phyloP scores from a whole-genome alignment of 2,113 vertebrate genomes.

The Mormyrus lacerda region DNA sequence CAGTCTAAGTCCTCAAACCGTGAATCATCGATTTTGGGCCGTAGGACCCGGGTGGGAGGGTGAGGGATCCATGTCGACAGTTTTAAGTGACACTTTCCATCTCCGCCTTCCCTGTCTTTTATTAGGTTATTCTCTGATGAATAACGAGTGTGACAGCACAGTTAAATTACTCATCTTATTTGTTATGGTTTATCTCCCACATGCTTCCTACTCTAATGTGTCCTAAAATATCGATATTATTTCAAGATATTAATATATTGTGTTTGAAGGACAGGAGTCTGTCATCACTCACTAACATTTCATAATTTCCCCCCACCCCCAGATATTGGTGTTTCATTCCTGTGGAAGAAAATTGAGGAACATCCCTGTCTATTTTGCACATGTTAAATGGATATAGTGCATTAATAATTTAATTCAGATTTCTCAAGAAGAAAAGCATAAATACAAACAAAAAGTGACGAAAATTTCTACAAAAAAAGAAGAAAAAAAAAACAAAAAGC shows the following conservation, averaged over 20 bases:
- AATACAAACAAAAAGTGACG: slow-evolving; percentile 39
- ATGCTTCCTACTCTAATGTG: neutral
- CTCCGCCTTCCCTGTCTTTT: neutral
- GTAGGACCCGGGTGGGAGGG: neutral
- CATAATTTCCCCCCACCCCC: slow-evolving; percentile 3
- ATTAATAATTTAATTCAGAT: slow-evolving; percentile 64
- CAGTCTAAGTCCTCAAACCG: neutral
- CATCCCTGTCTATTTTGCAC: slow-evolving; percentile 69
- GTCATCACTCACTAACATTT: slow-evolving; percentile 18
- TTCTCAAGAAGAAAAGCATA: slow-evolving; percentile 53
- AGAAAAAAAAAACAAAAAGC: slow-evolving; percentile 28
- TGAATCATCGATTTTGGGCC: neutral
- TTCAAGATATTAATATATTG: neutral
- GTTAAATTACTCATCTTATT: neutral
- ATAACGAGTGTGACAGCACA: neutral
- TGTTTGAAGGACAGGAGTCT: neutral
- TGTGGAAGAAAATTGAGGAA: slow-evolving; percentile 42
- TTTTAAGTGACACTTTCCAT: neutral
- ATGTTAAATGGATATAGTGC: slow-evolving; percentile 64
- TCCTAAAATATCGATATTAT: neutral
- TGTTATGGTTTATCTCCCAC: neutral
- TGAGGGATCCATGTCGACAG: neutral
- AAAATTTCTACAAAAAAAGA: slow-evolving; percentile 40
- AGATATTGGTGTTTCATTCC: slow-evolving; percentile 55
- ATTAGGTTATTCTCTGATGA: neutral